phyloP scores from a whole-genome alignment of 2,888 invertebrate genomes.

The Volucella inflata region DNA sequence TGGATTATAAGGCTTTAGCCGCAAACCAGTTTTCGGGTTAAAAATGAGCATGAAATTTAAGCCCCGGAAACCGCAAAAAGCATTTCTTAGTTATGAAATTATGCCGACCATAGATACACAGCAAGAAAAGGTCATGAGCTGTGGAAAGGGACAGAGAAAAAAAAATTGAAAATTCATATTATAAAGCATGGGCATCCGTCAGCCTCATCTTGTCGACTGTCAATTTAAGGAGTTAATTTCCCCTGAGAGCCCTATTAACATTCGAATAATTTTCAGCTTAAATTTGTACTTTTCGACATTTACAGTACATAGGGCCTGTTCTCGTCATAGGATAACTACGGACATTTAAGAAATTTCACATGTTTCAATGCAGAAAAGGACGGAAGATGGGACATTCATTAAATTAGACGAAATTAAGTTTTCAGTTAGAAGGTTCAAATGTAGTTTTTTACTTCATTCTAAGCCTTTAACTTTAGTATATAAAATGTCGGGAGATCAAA shows the following conservation, averaged over 20 bases:
- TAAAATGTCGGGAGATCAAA: no score
- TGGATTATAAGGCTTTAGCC: constrained; percentile 33
- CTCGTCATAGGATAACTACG: no score
- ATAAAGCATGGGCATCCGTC: constrained; percentile 3
- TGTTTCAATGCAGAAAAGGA: no score
- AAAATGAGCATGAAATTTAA: neutral
- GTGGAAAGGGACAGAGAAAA: neutral
- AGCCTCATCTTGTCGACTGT: constrained; percentile 37
- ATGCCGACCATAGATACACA: neutral
- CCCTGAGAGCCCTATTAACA: constrained; percentile 43
- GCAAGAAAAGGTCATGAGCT: constrained; percentile 2
- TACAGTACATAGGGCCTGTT: no score
- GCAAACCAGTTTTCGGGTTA: neutral
- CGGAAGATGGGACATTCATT: no score
- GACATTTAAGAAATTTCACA: no score
- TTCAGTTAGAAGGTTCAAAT: no score
- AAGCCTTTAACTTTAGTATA: no score
- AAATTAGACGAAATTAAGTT: no score
- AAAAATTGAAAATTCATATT: constrained; percentile 31
- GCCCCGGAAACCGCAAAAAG: neutral
- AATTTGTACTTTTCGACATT: constrained; percentile 20
- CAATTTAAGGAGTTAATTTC: constrained; percentile 45
- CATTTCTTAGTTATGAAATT: constrained; percentile 26
- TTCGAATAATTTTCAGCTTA: constrained; percentile 42
- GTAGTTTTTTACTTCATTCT: no score